Conservation (phyloP, 2,797 vertebrate species). For the Leucoraja ocellata region DNA sequence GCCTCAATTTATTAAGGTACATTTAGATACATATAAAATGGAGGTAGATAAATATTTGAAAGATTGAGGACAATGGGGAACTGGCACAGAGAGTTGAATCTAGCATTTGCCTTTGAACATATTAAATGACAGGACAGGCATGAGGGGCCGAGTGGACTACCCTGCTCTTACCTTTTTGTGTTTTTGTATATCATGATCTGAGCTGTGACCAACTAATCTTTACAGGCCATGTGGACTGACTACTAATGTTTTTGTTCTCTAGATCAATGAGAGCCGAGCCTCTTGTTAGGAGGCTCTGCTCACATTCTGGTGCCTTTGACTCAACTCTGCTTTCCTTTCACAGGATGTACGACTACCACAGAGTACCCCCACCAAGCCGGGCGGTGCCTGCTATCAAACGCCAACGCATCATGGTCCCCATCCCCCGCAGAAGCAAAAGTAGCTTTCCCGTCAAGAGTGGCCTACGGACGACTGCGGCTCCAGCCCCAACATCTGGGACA, state of each 20-base stretch:
- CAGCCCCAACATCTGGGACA: not conserved
- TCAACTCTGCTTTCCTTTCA: not conserved
- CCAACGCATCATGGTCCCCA: slow-evolving; percentile 1
- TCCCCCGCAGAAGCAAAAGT: slow-evolving; percentile 33
- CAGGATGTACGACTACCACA: slow-evolving; percentile 38
- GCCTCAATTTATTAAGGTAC: not conserved
- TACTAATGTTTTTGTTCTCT: not conserved
- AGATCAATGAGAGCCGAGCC: not conserved
- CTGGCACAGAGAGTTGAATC: too few relatives aligned
- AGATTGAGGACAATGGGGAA: too few relatives aligned
- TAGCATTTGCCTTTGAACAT: too few relatives aligned
- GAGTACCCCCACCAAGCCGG: slow-evolving; percentile 29
- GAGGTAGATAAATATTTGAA: too few relatives aligned
- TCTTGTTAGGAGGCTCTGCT: not conserved
- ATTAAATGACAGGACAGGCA: too few relatives aligned
- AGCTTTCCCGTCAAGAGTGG: slow-evolving; percentile 28
- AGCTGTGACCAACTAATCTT: not conserved
- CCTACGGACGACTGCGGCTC: not conserved
- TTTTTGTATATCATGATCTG: too few relatives aligned
- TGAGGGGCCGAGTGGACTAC: too few relatives aligned
- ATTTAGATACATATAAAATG: too few relatives aligned
- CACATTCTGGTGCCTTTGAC: not conserved
- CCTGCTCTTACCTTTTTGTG: too few relatives aligned
- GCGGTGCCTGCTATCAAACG: slow-evolving; percentile 21
- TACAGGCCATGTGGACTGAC: not conserved